Base-by-base conservation (phyloP, 2,797 vertebrate species). In the Falco novaeseelandiae region DNA sequence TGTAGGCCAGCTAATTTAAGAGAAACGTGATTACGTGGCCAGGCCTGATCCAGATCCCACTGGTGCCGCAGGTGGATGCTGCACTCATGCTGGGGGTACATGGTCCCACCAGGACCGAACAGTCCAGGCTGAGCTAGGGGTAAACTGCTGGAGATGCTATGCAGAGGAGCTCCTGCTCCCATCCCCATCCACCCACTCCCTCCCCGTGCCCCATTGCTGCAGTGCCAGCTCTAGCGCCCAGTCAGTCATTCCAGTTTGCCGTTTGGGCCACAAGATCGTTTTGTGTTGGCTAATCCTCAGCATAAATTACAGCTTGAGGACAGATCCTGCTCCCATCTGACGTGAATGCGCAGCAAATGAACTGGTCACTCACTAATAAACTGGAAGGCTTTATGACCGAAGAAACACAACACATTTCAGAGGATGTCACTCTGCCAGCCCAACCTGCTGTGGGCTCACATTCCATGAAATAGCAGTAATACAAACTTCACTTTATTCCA, bases 401-500 rank as follows among this genome's bases (percentile, higher is more conserved):
- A 51, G 80, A 46, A 77, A 40, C 12, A 7, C 6, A 3, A 9
- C 2, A 0, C 0, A 3, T 26, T 70, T 49, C 30, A 14, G 71
- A 48, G 27, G 71, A 62, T n/a, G 38, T 11, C 7, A 2, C 36
- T 51, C 30, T 18, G 34, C 36, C 91, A 34, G 51, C 46, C 44
- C 46, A 54, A 10, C 22, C 44, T 29, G 30, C 61, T 3, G 0
- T 2, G 27, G 57, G 48, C 21, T 71, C 1, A 0, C 2, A 0
- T 9, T 10, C 32, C 22, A 9, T 0, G 6, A 9, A 38, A 10
- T 34, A 21, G 49, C 61, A 49, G 34, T 26, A 20, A 23, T 6
- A 17, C 30, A 54, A 71, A 29, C 52, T 54, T 44, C 32, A 16
- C 57, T 15, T 62, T 6, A 25, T 32, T 49, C 49, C 62, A 54